phyloP scores from a whole-genome alignment of 2,113 vertebrate genomes.

The Thunnus thynnus region DNA sequence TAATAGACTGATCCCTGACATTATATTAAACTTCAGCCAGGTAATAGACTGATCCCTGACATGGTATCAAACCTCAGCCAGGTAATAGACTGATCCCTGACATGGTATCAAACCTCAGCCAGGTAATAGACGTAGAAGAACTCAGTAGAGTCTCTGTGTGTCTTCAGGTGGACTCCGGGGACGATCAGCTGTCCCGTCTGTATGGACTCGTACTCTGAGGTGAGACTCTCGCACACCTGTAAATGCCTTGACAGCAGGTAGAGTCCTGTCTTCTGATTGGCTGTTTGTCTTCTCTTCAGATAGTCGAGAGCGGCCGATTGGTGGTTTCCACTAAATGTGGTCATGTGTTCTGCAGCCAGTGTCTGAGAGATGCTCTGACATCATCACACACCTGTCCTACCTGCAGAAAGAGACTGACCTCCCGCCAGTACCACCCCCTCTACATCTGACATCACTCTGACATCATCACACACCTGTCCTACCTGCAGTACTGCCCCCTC shows the following conservation, averaged over 20 bases:
- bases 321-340: conserved; percentile 96
- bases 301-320: conserved; percentile 91
- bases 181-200: conserved; percentile 93
- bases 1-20: background rate
- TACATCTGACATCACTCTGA: conserved; percentile 92
- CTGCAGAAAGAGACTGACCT: conserved; percentile 94
- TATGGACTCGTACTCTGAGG: conserved; percentile 93
- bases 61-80: background rate
- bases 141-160: background rate
- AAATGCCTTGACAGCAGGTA: background rate
- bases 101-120: background rate
- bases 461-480: conserved; percentile 91
- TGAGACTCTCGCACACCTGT: conserved; percentile 72
- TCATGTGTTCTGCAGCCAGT: conserved; percentile 97
- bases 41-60: background rate
- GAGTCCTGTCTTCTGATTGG: conserved; percentile 22
- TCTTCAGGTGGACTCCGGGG: conserved; percentile 85
- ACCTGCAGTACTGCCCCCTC: conserved; percentile 97
- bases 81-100: background rate
- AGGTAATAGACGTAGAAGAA: background rate
- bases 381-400: conserved; percentile 92
- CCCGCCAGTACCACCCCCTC: conserved; percentile 95
- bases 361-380: conserved; percentile 91
- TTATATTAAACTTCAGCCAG: background rate
- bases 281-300: conserved; percentile 79